Percentiles rank a stretch among this genome's conserved stretches.
phyloP scores from a whole-genome alignment of 1,140 invertebrate genomes.

The Ctenoplectra terminalis region DNA sequence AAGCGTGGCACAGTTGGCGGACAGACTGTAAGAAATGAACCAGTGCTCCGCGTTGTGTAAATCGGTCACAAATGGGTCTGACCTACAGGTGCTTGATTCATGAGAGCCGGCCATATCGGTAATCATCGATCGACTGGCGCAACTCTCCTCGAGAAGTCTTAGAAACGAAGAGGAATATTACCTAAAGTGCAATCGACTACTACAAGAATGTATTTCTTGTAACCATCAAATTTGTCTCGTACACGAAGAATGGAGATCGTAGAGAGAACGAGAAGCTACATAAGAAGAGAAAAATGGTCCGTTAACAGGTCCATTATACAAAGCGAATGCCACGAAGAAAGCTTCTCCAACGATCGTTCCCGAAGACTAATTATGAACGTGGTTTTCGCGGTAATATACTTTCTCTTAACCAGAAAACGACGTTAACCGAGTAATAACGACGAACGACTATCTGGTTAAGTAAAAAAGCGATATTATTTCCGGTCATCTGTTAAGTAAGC shows the following conservation, averaged over 20 bases:
- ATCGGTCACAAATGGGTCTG: slow-evolving; percentile 48
- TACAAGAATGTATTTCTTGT: background rate
- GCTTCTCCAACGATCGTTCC: background rate
- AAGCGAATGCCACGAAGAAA: slow-evolving; percentile 6
- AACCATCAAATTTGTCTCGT: background rate
- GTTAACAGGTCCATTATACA: slow-evolving; percentile 1
- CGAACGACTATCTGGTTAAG: background rate
- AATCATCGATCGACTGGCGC: slow-evolving; percentile 41
- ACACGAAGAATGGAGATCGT: too few relatives aligned
- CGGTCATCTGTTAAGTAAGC: slow-evolving; percentile 53
- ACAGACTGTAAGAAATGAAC: slow-evolving; percentile 1
- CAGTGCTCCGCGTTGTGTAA: slow-evolving; percentile 33
- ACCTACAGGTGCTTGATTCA: slow-evolving; percentile 42
- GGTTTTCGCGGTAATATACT: slow-evolving; percentile 25
- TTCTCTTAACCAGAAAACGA: slow-evolving; percentile 9
- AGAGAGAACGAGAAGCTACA: background rate
- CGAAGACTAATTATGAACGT: slow-evolving; percentile 2
- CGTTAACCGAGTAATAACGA: background rate
- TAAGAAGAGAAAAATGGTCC: background rate
- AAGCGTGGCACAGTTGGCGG: slow-evolving; percentile 21
- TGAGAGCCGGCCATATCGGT: slow-evolving; percentile 41
- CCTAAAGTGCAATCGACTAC: background rate
- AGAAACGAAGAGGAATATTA: slow-evolving; percentile 19
- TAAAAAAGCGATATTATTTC: slow-evolving; percentile 42
- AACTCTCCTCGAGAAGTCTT: slow-evolving; percentile 33